Conservation (phyloP, 2,888 invertebrate species). For the Teleiodes luculella region DNA sequence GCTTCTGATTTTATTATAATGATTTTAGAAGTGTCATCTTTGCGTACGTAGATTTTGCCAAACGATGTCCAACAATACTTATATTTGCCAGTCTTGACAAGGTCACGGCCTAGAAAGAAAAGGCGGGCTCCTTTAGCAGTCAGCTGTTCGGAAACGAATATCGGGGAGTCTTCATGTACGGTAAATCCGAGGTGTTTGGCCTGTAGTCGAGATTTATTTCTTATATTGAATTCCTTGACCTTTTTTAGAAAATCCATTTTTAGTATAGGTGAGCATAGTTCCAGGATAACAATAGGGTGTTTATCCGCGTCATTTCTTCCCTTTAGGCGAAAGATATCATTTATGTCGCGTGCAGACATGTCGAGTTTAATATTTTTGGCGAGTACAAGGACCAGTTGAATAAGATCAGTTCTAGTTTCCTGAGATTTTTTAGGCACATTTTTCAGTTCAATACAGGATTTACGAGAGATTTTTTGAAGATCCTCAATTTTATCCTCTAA, state of each 20-base stretch:
- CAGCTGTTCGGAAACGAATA: slow-evolving; percentile 18
- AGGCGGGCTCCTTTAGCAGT: slow-evolving; percentile 14
- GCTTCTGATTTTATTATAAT: background rate
- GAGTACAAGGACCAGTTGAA: background rate
- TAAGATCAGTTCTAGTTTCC: background rate
- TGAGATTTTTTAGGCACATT: background rate
- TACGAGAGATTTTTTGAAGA: background rate
- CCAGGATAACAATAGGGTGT: background rate
- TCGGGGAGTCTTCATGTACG: slow-evolving; percentile 13
- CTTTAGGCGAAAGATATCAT: background rate
- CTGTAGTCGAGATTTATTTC: slow-evolving; percentile 7
- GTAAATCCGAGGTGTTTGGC: slow-evolving; percentile 20
- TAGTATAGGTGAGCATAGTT: background rate
- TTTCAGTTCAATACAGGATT: background rate
- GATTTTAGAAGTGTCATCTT: background rate
- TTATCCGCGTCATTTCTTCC: background rate
- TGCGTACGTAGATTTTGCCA: background rate
- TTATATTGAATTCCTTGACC: background rate
- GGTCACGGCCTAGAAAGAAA: background rate
- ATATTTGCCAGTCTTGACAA: background rate
- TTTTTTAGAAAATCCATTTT: background rate
- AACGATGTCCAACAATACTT: background rate
- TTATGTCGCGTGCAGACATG: background rate
- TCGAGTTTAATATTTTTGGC: background rate
- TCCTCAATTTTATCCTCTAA: background rate